Base-by-base conservation (phyloP, 2,797 vertebrate genomes). In the Neoniphon sammara region DNA sequence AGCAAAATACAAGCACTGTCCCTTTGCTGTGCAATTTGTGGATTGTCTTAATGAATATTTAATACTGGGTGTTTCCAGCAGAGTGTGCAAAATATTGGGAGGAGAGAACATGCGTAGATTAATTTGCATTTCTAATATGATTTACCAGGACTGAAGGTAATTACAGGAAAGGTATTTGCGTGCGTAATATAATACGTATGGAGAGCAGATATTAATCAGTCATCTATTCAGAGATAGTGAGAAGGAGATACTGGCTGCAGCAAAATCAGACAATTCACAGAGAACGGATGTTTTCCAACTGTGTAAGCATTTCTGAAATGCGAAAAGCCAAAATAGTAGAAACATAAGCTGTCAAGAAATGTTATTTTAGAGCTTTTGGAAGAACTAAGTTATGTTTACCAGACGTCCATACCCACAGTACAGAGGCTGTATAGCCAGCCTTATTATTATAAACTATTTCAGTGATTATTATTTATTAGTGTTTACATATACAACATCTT, bases 121-220 rank as follows among this genome's bases (percentile, higher is more conserved):
- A 47, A 77, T 84, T 82, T 81, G 31, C 65, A 77, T 77, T 2
- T 75, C 15, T 20, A 60, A 76, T 80, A 57, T 0, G 7, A 73
- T 61, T 66, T 50, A 52, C n/a, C 9, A 18, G 25, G 62, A 63
- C 25, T 52, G 52, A 62, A 72, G 76, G 63, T 52, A 10, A 50
- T 30, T 52, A 30, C 3, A 54, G 34, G 21, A n/a, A 70, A 71
- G 21, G 61, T 42, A 27, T 46, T 61, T 72, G 10, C 52, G 50
- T 21, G 50, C 34, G 9, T 62, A 61, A 70, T 69, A 46, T 66
- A 61, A 70, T 69, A 54, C 64, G 14, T 36, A 53, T n/a, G 59
- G 50, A 71, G 46, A 73, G 56, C 70, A 18, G 7, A 39, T 60
- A 31, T 56, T 81, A 73, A 76, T 73, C 76, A 73, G 56, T 60